Percentiles rank a stretch among this genome's conserved stretches.
phyloP scores from a whole-genome alignment of 2,797 vertebrate species.

The Valencia hispanica region DNA sequence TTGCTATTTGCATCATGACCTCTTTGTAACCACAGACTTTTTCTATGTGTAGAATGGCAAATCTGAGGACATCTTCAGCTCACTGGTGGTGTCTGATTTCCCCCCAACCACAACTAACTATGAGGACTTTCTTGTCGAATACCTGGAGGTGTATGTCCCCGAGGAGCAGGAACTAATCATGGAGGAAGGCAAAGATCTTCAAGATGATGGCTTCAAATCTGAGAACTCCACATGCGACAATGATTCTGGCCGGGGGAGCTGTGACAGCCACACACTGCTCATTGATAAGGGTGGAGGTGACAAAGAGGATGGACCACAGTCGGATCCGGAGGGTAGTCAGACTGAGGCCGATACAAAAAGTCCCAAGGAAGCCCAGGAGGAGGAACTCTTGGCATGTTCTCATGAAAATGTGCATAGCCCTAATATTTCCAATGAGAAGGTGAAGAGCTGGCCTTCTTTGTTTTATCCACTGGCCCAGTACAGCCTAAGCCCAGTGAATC shows the following conservation, averaged over 20 bases:
- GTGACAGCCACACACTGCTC: slow-evolving; percentile 89
- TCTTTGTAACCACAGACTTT: slow-evolving; percentile 24
- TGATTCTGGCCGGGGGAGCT: slow-evolving; percentile 92
- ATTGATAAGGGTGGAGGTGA: slow-evolving; percentile 81
- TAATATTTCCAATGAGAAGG: slow-evolving; percentile 61
- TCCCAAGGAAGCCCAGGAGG: slow-evolving; percentile 28
- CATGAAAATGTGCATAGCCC: slow-evolving; percentile 40
- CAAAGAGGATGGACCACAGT: slow-evolving; percentile 34
- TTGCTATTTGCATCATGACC: neutral
- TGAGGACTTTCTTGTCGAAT: slow-evolving; percentile 90
- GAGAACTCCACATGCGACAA: slow-evolving; percentile 80
- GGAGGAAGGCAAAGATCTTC: slow-evolving; percentile 71
- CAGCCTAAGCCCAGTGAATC: slow-evolving; percentile 31
- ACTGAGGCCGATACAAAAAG: slow-evolving; percentile 10
- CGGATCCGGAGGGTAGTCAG: slow-evolving; percentile 25
- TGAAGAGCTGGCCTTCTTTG: slow-evolving; percentile 82
- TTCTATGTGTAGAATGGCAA: slow-evolving; percentile 84
- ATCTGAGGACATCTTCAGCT: slow-evolving; percentile 86
- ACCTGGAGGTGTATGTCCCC: slow-evolving; percentile 87
- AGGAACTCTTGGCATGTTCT: slow-evolving; percentile 2
- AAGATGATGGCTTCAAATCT: slow-evolving; percentile 68
- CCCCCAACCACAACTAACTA: slow-evolving; percentile 82
- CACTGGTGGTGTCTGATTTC: slow-evolving; percentile 87
- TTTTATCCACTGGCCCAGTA: slow-evolving; percentile 70
- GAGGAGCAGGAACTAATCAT: slow-evolving; percentile 84